Conservation (phyloP, 2,113 vertebrate genomes). For the Symphodus melops region DNA sequence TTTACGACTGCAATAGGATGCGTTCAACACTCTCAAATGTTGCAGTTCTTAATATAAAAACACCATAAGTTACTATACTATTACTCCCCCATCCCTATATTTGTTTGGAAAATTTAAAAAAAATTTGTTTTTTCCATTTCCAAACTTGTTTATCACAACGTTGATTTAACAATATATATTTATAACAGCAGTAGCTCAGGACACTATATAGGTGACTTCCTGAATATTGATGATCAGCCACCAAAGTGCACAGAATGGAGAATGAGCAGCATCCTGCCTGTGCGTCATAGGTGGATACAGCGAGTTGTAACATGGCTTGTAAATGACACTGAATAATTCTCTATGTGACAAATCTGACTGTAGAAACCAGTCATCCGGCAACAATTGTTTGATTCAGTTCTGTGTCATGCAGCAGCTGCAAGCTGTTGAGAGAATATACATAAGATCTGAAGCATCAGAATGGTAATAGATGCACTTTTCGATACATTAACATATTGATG, state of each 20-base stretch:
- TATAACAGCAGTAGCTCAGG: conserved; percentile 12
- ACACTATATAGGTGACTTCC: too few species aligned
- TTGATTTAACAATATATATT: background rate
- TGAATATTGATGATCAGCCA: conserved; percentile 49
- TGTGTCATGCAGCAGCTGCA: conserved; percentile 11
- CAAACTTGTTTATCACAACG: background rate
- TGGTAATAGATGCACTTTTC: conserved; percentile 49
- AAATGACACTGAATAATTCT: conserved; percentile 7
- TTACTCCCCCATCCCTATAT: too few species aligned
- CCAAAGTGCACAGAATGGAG: background rate
- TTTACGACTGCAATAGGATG: background rate
- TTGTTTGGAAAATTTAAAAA: too few species aligned
- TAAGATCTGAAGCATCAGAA: conserved; percentile 26
- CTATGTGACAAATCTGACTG: conserved; percentile 5
- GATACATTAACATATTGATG: conserved; percentile 66
- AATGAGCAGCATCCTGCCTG: conserved; percentile 31
- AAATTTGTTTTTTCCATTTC: too few species aligned
- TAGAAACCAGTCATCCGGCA: conserved; percentile 25
- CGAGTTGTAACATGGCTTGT: background rate
- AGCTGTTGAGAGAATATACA: conserved; percentile 25
- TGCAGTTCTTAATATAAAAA: too few species aligned
- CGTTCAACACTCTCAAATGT: too few species aligned
- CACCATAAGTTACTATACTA: too few species aligned
- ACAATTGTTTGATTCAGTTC: conserved; percentile 24
- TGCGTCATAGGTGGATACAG: conserved; percentile 9